phyloP scores from a whole-genome alignment of 2,888 invertebrate genomes.

The Cheiracanthium punctorium region DNA sequence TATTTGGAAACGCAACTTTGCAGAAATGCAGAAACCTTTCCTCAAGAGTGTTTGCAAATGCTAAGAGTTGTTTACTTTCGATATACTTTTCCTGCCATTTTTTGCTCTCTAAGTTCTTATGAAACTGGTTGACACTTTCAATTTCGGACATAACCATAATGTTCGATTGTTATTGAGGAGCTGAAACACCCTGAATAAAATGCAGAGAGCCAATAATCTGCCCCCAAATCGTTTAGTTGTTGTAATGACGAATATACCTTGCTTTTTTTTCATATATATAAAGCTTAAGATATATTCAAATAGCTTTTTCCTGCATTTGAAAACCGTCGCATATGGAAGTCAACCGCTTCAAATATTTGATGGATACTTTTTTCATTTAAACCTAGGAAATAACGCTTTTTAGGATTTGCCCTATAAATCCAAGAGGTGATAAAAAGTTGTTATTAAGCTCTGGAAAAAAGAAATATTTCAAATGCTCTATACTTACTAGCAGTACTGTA shows the following conservation, averaged over 20 bases:
- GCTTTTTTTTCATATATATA: conserved; percentile 23
- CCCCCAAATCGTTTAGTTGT: conserved; percentile 46
- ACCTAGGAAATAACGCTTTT: conserved; percentile 33
- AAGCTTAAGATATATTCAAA: conserved; percentile 61
- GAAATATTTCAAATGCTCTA: neutral
- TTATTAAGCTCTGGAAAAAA: conserved; percentile 2
- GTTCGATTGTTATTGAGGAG: conserved; percentile 50
- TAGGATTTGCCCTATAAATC: conserved; percentile 23
- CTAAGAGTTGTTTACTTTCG: conserved; percentile 29
- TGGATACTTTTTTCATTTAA: conserved; percentile 50
- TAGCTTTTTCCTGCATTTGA: conserved; percentile 32
- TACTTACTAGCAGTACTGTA: too few relatives aligned
- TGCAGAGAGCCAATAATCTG: conserved; percentile 51
- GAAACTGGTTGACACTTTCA: conserved; percentile 56
- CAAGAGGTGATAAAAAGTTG: conserved; percentile 13
- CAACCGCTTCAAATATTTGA: conserved; percentile 45
- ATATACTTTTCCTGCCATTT: conserved; percentile 24
- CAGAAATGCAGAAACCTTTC: conserved; percentile 22
- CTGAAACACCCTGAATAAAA: conserved; percentile 32
- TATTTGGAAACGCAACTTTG: conserved; percentile 42
- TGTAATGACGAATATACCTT: conserved; percentile 38
- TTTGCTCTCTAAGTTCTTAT: conserved; percentile 18
- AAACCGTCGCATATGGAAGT: conserved; percentile 18
- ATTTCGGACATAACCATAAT: conserved; percentile 54
- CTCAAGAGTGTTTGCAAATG: neutral